Evolutionary conservation across 2,797 vertebrate genomes (phyloP), one percentile per base, ranked within the genome.

Genomic region (Cephalopachus bancanus): DNA sequence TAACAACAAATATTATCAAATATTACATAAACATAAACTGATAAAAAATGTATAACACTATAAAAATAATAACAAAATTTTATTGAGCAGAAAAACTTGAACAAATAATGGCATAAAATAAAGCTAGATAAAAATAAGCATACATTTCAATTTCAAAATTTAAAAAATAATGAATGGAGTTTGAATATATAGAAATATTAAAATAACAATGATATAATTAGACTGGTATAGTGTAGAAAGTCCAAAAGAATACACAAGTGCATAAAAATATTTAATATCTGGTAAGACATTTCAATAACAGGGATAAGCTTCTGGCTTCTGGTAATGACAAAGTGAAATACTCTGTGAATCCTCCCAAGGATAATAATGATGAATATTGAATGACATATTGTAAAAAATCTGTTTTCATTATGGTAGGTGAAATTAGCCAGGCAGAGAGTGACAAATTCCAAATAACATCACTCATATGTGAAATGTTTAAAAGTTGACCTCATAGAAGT

Each of bases 91-190:
- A 90, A 83, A 59, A n/a, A 69, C 19, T 16, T 60, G 28, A 88
- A 17, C 91, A 74, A 74, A 74, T 9, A 59, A 75, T 92, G 72
- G 19, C 14, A 92, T 15, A 72, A 5, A 72, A 28, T 51, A 30
- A 51, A 37, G 5, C 12, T 57, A 30, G 30, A 28, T 33, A 89
- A 53, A 86, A 87, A 65, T 51, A n/a, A 33, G 51, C 57, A 64
- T 65, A 10, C 37, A 88, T 67, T 95, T 62, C 60, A 75, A 59
- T 88, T 75, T 93, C 53, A 33, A 95, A 75, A 44, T 26, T 59
- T 2, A 79, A 88, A 92, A 78, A 65, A 74, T 59, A 88, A 79
- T 89, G 26, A n/a, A 37, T 37, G 37, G 37, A 81, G 71, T 5
- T 90, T 72, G 14, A 37, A 76, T n/a, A 26, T 26, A 33, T 3